Conservation (phyloP, 2,888 invertebrate genomes). For the Octonoba sinensis region DNA sequence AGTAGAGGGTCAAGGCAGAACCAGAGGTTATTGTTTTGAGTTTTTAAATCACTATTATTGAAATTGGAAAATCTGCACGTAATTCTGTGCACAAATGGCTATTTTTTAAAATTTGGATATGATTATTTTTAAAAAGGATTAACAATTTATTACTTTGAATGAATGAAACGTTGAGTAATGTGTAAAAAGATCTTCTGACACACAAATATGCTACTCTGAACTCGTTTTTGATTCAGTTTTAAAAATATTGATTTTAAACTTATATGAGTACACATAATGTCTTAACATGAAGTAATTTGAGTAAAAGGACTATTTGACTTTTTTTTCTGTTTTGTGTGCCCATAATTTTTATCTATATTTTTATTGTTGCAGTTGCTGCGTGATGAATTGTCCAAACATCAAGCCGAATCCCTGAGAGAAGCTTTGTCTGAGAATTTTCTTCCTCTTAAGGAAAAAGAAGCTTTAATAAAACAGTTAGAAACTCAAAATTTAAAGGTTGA, state of each 20-base stretch:
- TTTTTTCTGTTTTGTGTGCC: too few species aligned
- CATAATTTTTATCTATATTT: not conserved
- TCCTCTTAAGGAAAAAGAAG: conserved; percentile 78
- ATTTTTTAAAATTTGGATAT: too few species aligned
- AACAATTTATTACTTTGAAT: not conserved
- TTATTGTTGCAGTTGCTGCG: conserved; percentile 69
- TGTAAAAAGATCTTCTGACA: not conserved
- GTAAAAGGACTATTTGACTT: too few species aligned
- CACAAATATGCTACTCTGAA: not conserved
- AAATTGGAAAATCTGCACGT: too few species aligned
- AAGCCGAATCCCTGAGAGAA: conserved; percentile 71
- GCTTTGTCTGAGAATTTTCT: conserved; percentile 72
- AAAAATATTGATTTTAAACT: not conserved
- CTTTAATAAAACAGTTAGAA: conserved; percentile 79
- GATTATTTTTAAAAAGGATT: too few species aligned
- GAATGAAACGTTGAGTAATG: not conserved
- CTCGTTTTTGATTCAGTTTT: not conserved
- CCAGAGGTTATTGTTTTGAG: too few species aligned
- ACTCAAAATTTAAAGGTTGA: conserved; percentile 77
- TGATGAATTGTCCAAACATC: conserved; percentile 71
- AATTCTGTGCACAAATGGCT: too few species aligned
- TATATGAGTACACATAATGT: too few species aligned
- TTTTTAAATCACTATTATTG: too few species aligned
- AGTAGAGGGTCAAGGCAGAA: too few species aligned
- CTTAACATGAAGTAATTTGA: not conserved